phyloP scores from a whole-genome alignment of 2,797 vertebrate genomes.

The Delichon dasypus region DNA sequence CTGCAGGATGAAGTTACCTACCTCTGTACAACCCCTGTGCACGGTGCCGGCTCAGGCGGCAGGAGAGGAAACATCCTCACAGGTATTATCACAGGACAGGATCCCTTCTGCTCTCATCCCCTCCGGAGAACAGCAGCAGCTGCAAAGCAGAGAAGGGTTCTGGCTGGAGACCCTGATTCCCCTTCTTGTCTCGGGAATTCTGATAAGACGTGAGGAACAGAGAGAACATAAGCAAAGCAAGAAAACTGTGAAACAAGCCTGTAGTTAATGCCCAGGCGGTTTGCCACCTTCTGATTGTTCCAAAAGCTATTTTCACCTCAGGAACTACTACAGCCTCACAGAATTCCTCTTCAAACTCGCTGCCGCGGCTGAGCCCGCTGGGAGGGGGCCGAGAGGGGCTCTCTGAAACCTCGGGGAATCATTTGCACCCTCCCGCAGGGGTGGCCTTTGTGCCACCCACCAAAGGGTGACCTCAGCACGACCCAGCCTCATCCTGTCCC shows the following conservation, averaged over 20 bases:
- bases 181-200: neutral
- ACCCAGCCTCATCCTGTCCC: neutral
- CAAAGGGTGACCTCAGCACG: neutral
- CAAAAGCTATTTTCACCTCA: conserved; percentile 38
- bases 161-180: neutral
- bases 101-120: fast-evolving
- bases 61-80: fast-evolving
- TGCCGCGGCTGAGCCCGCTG: neutral
- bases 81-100: neutral
- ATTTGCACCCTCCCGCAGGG: neutral
- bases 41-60: fast-evolving
- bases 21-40: fast-evolving
- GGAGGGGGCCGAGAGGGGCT: neutral
- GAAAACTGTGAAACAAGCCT: neutral
- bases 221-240: neutral
- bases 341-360: neutral
- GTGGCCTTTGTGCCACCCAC: neutral
- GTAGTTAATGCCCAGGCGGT: neutral
- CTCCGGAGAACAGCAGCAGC: neutral
- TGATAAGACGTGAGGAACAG: neutral
- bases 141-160: neutral
- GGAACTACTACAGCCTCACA: neutral
- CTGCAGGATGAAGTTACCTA: neutral
- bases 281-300: neutral
- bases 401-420: neutral